phyloP scores from a whole-genome alignment of 2,113 vertebrate species.

The Sorex araneus region DNA sequence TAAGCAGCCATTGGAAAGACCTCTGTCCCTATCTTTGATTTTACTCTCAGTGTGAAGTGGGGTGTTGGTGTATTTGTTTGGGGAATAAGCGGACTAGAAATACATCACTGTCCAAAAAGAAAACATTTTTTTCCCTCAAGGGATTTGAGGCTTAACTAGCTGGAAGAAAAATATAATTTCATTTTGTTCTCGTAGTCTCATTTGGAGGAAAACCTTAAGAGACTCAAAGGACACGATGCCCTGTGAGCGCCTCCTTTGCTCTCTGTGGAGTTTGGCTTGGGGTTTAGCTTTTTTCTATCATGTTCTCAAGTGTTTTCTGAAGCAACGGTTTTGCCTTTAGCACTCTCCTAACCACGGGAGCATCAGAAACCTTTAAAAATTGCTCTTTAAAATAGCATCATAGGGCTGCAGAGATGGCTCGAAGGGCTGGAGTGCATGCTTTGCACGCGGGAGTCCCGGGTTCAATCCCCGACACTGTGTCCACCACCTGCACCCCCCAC shows the following conservation, averaged over 20 bases:
- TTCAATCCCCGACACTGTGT: too few species aligned
- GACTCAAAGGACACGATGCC: conserved; percentile 78
- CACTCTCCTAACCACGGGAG: conserved; percentile 74
- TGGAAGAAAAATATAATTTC: conserved; percentile 78
- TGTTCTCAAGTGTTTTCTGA: conserved; percentile 78
- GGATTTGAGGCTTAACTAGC: conserved; percentile 80
- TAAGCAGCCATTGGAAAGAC: conserved; percentile 36
- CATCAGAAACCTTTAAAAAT: conserved; percentile 75
- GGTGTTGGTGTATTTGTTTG: conserved; percentile 83
- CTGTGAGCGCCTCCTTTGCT: conserved; percentile 76
- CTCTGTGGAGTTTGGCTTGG: conserved; percentile 63
- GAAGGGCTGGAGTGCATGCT: too few species aligned
- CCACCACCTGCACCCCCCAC: too few species aligned
- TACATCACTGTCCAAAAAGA: conserved; percentile 80
- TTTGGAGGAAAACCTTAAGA: conserved; percentile 83
- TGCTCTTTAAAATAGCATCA: conserved; percentile 76
- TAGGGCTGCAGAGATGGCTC: neutral
- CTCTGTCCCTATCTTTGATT: conserved; percentile 56
- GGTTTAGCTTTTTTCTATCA: conserved; percentile 67
- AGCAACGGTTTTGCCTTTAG: conserved; percentile 81
- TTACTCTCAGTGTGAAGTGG: conserved; percentile 54
- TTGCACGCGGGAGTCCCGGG: too few species aligned
- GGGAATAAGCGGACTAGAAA: conserved; percentile 73
- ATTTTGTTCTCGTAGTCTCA: conserved; percentile 83
- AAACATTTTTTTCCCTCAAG: conserved; percentile 76